phyloP scores from a whole-genome alignment of 2,888 invertebrate species.

The Aquatica leii region DNA sequence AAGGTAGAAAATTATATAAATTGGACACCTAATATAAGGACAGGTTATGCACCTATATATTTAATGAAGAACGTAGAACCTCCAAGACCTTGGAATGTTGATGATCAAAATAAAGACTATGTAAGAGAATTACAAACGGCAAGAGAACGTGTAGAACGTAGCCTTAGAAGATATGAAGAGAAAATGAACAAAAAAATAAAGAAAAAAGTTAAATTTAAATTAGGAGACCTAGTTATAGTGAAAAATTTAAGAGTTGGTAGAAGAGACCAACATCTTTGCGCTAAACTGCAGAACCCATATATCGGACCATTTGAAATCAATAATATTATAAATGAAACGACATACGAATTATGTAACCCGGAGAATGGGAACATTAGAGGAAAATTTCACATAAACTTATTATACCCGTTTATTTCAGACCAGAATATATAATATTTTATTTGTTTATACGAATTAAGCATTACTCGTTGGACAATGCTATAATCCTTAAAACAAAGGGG shows the following conservation, averaged over 20 bases:
- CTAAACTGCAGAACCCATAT: background rate
- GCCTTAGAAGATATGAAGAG: background rate
- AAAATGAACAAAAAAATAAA: background rate
- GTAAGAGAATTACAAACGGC: background rate
- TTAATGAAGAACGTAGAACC: background rate
- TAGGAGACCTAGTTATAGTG: background rate
- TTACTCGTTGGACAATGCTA: too few relatives aligned
- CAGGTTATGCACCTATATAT: background rate
- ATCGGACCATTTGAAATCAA: background rate
- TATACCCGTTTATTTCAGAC: too few relatives aligned
- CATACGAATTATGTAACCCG: background rate
- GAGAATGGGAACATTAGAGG: background rate
- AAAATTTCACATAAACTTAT: too few relatives aligned
- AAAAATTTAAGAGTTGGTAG: background rate
- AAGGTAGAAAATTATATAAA: background rate
- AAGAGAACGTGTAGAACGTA: background rate
- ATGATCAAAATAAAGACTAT: background rate
- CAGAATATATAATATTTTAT: too few relatives aligned
- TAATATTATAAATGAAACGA: background rate
- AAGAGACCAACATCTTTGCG: background rate
- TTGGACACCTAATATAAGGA: background rate
- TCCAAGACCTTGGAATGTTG: background rate
- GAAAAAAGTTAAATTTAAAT: background rate
- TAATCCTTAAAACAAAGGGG: too few relatives aligned
- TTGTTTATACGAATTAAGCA: too few relatives aligned